Evolutionary conservation across 2,113 vertebrate species (phyloP).

Genomic region (Cichladusa arquata): DNA sequence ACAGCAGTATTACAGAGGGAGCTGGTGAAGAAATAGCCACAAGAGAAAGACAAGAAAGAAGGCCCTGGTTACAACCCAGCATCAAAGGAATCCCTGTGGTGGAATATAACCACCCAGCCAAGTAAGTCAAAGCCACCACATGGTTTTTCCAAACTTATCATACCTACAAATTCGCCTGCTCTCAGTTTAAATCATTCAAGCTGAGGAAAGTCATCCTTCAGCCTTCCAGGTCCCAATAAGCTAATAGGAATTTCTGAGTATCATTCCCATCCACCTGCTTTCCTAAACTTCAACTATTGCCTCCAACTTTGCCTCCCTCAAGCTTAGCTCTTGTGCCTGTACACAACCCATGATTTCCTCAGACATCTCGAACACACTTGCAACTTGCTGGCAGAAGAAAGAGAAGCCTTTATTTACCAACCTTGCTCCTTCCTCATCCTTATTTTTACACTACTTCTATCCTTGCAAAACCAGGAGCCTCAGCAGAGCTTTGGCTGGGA

Average conservation of each 20-base stretch:
- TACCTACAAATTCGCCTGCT: neutral
- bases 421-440: neutral
- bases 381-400: neutral
- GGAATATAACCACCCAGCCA: neutral
- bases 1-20: neutral
- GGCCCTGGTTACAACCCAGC: neutral
- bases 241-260: neutral
- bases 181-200: slow-evolving; percentile 14
- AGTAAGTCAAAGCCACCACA: neutral
- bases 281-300: neutral
- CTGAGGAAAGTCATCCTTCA: neutral
- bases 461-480: neutral
- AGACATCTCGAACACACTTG: neutral
- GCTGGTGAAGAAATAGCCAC: neutral
- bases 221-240: neutral
- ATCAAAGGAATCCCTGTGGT: neutral
- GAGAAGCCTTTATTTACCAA: neutral
- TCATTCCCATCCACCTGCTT: neutral
- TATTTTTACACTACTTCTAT: neutral
- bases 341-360: neutral
- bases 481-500: neutral
- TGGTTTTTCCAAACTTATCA: slow-evolving; percentile 1
- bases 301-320: neutral
- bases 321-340: neutral
- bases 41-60: neutral